Conservation (phyloP, 2,797 vertebrate species). For the Myotis planiceps region DNA sequence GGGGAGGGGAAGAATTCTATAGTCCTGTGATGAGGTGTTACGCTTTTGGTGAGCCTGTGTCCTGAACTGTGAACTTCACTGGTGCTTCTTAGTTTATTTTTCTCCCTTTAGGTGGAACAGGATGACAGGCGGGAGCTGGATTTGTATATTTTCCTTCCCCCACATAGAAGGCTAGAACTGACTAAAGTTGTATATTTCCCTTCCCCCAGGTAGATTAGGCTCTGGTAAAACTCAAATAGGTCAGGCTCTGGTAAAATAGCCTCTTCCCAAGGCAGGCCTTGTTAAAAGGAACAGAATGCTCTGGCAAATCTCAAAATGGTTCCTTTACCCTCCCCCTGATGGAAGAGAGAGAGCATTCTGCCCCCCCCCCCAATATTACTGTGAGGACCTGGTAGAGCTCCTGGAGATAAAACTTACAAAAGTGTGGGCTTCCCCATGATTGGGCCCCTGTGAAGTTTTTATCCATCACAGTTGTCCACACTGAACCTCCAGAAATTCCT, state of each 20-base stretch:
- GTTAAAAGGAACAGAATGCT: background rate
- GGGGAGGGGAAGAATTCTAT: background rate
- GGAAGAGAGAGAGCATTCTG: background rate
- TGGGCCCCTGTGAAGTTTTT: background rate
- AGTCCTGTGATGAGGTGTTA: background rate
- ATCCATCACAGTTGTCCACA: background rate
- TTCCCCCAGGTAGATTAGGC: background rate
- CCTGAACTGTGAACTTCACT: background rate
- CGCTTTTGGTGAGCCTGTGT: background rate
- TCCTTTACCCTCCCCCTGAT: background rate
- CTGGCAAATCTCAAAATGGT: background rate
- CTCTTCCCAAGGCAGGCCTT: background rate
- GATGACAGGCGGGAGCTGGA: background rate
- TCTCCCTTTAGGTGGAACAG: background rate
- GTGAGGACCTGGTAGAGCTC: background rate
- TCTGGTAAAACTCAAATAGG: background rate
- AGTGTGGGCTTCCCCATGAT: background rate
- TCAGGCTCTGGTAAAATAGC: background rate
- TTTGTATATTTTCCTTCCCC: background rate
- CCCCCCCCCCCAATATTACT: background rate
- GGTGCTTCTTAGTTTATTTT: background rate
- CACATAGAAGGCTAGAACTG: background rate
- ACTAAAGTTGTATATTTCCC: background rate
- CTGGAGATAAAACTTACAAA: background rate
- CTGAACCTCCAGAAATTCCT: background rate